Conservation (phyloP, 2,888 invertebrate genomes). For the Eupeodes latifasciatus region DNA sequence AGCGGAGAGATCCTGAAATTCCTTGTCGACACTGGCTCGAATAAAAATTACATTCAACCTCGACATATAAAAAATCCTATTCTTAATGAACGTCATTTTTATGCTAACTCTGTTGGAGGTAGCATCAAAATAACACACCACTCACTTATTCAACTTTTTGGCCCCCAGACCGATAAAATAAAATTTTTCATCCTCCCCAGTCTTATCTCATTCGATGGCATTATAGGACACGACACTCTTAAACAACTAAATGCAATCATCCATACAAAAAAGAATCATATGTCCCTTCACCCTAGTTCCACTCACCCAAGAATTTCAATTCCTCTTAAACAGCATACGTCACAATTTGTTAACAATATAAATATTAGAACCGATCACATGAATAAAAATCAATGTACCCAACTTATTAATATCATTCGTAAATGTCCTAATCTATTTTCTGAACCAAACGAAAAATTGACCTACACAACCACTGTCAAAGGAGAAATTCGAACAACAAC, state of each 20-base stretch:
- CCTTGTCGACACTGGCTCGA: too few species aligned
- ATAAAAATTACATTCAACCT: not conserved
- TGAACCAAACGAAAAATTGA: slow-evolving; percentile 21
- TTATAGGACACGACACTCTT: not conserved
- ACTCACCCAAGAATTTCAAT: not conserved
- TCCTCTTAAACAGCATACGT: slow-evolving; percentile 6
- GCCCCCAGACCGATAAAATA: not conserved
- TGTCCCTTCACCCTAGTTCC: not conserved
- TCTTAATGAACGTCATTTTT: not conserved
- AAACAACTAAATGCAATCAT: not conserved
- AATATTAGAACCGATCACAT: slow-evolving; percentile 10
- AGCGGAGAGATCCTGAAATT: too few species aligned
- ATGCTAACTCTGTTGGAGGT: slow-evolving; percentile 3
- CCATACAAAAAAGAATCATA: not conserved
- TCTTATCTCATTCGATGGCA: not conserved
- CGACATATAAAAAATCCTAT: not conserved
- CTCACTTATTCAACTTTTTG: not conserved
- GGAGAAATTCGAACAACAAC: too few species aligned
- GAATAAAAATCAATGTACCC: not conserved
- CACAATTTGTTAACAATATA: slow-evolving; percentile 8
- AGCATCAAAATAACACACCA: not conserved
- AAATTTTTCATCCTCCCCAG: not conserved
- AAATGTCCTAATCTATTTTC: slow-evolving; percentile 32
- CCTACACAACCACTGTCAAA: not conserved
- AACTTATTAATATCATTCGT: not conserved